Evolutionary conservation across 2,113 vertebrate genomes (phyloP).

Genomic region (Sander lucioperca): DNA sequence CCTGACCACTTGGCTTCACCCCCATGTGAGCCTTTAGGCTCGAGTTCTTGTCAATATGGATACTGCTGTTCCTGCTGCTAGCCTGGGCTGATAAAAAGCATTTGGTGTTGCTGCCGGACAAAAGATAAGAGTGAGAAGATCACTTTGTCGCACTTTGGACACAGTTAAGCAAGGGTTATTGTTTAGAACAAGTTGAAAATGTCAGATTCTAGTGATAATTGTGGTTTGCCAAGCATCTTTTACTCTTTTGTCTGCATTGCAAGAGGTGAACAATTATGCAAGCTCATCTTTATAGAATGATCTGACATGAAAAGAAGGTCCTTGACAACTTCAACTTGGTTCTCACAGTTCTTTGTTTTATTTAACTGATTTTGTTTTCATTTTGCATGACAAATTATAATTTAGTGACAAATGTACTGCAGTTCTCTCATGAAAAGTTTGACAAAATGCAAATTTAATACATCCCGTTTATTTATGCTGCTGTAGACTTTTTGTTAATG

Average conservation of each 20-base stretch:
- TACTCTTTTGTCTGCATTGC: not conserved
- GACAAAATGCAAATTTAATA: not conserved
- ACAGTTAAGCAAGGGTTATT: not conserved
- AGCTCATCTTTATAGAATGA: not conserved
- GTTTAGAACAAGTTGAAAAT: not conserved
- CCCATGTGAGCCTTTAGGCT: conserved; percentile 28
- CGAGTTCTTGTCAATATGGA: conserved; percentile 8
- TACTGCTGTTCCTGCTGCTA: not conserved
- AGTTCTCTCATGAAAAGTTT: not conserved
- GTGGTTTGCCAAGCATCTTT: not conserved
- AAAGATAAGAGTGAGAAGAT: conserved; percentile 6
- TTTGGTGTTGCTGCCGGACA: conserved; percentile 26
- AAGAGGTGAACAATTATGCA: not conserved
- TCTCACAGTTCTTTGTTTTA: not conserved
- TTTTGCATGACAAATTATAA: not conserved
- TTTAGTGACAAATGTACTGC: not conserved
- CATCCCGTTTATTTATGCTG: not conserved
- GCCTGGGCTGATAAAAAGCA: conserved; percentile 19
- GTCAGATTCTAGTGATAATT: not conserved
- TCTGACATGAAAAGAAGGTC: conserved; percentile 9
- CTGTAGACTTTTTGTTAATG: not conserved
- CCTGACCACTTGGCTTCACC: not conserved
- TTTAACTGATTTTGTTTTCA: not conserved
- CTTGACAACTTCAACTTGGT: not conserved
- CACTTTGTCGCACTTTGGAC: conserved; percentile 4